Evolutionary conservation across 2,113 vertebrate species (phyloP).

Genomic region (Scophthalmus maximus): DNA sequence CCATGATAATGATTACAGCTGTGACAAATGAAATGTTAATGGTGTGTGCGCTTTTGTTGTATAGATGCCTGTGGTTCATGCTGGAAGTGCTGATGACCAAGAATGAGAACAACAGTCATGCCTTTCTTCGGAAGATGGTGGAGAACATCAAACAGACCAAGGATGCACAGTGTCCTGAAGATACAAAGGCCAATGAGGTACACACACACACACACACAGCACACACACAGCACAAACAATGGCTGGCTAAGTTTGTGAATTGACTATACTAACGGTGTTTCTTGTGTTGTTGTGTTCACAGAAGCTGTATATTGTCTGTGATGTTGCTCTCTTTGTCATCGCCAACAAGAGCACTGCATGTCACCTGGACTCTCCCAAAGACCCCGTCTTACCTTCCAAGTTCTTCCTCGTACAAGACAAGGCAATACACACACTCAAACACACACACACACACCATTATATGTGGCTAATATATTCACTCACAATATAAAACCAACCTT

Average conservation of each 20-base stretch:
- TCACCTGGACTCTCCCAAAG: slow-evolving; percentile 95
- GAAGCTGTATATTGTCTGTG: slow-evolving; percentile 99
- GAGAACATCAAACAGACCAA: slow-evolving; percentile 98
- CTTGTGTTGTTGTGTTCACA: slow-evolving; percentile 68
- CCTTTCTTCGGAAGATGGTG: slow-evolving; percentile 98
- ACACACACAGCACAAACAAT: neutral
- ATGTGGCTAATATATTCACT: neutral
- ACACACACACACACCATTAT: neutral
- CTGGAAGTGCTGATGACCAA: slow-evolving; percentile 99
- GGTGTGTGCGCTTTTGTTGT: slow-evolving; percentile 8
- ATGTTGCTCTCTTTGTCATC: slow-evolving; percentile 96
- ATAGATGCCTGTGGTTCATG: slow-evolving; percentile 99
- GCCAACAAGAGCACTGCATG: slow-evolving; percentile 98
- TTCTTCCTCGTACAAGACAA: slow-evolving; percentile 97
- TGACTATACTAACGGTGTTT: neutral
- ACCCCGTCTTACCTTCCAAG: slow-evolving; percentile 92
- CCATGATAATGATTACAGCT: neutral
- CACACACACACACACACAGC: neutral
- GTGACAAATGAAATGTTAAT: neutral
- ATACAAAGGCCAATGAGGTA: slow-evolving; percentile 96
- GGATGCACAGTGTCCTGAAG: slow-evolving; percentile 96
- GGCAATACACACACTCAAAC: slow-evolving; percentile 74
- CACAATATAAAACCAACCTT: too few species aligned
- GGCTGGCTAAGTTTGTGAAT: neutral
- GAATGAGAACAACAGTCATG: slow-evolving; percentile 99